Evolutionary conservation across 1,140 invertebrate species (phyloP), one percentile per base, ranked within the genome.

Genomic region (Mycetomoellerius zeteki): DNA sequence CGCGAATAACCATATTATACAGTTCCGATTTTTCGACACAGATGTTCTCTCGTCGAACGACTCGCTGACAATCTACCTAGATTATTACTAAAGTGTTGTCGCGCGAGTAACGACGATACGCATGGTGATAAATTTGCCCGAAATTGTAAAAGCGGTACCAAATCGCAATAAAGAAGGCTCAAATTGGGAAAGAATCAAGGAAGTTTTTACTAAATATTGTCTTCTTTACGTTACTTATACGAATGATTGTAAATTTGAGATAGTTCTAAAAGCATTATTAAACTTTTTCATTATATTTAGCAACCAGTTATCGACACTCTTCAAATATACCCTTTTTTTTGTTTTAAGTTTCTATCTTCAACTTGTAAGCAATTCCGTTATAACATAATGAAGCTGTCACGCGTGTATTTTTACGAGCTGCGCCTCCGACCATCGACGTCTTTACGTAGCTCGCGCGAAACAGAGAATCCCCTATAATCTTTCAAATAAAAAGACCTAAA

Each of bases 21-120:
- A 62, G 47, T 21, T 67, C 50, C 52, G 50, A 86, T 52, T 78
- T 78, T 88, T 86, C 73, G 67, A 50, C 43, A 60, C 14, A 72
- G 65, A 86, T 69, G 65, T 80, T 86, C 54, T 21, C 27, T 47
- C 67, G 37, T 71, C 27, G 37, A 76, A 21, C 52, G 30, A 37
- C 16, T 71, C 77, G 52, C 47, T 14, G 33, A 33, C 27, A 71
- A 60, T 67, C 30, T 37, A 33, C 50, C 60, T 86, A 16, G 64
- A 33, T 80, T 24, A 37, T 58, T 67, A 69, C 10, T 52, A 60
- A 80, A 65, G 58, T 52, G 71, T 43, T n/a, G 62, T 50, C 77
- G 64, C 50, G 64, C 10, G 37, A 52, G 64, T 71, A 82, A 47
- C n/a, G 50, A 71, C 47, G 47, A 58, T 27, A 33, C 43, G 19